A percentile compares a stretch with the other conserved stretches of the same genome.
phyloP scores from a whole-genome alignment of 2,888 invertebrate species.

The Macrosoma leucophasiata region DNA sequence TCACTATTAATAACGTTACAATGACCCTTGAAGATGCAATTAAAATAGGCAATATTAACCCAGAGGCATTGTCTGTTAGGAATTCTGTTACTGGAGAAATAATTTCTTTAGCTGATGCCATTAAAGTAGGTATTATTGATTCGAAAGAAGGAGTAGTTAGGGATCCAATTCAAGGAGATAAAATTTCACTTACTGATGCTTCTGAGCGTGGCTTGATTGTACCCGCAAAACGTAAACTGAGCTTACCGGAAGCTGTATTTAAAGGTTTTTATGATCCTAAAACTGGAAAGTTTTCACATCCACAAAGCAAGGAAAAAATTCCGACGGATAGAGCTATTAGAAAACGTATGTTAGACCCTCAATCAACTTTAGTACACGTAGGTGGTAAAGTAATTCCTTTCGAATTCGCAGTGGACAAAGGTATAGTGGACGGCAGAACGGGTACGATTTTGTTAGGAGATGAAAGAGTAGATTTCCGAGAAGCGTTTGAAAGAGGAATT shows the following conservation, averaged over 20 bases:
- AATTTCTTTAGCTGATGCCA: slow-evolving; percentile 86
- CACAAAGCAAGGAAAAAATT: slow-evolving; percentile 85
- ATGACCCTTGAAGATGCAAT: slow-evolving; percentile 86
- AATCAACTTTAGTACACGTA: slow-evolving; percentile 89
- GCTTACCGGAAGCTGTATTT: slow-evolving; percentile 91
- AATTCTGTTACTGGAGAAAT: slow-evolving; percentile 88
- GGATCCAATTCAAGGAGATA: slow-evolving; percentile 83
- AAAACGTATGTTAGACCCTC: slow-evolving; percentile 88
- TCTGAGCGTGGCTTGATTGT: slow-evolving; percentile 87
- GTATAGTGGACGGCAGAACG: slow-evolving; percentile 83
- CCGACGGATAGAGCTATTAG: slow-evolving; percentile 89
- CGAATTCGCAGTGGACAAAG: slow-evolving; percentile 85
- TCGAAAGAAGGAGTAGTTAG: slow-evolving; percentile 85
- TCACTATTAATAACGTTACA: slow-evolving; percentile 80
- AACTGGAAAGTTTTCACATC: slow-evolving; percentile 88
- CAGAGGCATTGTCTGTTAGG: slow-evolving; percentile 84
- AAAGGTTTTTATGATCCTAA: slow-evolving; percentile 92
- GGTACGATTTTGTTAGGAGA: slow-evolving; percentile 80
- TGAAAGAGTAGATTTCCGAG: slow-evolving; percentile 84
- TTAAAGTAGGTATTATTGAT: slow-evolving; percentile 84
- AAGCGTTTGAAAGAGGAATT: slow-evolving; percentile 89
- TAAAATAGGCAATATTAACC: slow-evolving; percentile 83
- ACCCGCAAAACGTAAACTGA: slow-evolving; percentile 87
- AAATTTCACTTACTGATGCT: slow-evolving; percentile 88
- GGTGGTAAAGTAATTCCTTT: slow-evolving; percentile 89